Evolutionary conservation across 2,113 vertebrate species (phyloP).

Genomic region (Ceratotherium simum): DNA sequence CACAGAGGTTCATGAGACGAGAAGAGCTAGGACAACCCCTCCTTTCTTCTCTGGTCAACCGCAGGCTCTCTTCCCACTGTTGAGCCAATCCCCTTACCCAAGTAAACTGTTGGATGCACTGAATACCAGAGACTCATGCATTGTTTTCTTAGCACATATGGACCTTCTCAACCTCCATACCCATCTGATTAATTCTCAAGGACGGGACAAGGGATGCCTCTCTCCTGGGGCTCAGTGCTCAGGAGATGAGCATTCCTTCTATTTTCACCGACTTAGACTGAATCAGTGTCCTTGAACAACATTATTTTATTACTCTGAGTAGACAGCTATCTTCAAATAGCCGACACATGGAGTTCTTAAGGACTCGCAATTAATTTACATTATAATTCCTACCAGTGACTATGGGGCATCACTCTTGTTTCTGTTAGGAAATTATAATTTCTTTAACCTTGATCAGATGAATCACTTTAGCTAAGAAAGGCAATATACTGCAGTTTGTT

Average conservation of each 20-base stretch:
- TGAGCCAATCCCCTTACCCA: not conserved
- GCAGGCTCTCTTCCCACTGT: not conserved
- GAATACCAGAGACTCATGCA: not conserved
- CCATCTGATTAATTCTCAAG: not conserved
- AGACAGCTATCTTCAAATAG: not conserved
- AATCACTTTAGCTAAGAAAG: not conserved
- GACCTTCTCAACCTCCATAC: not conserved
- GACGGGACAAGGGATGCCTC: not conserved
- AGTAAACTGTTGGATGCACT: not conserved
- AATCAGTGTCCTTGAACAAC: not conserved
- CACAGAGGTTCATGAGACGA: not conserved
- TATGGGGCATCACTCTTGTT: not conserved
- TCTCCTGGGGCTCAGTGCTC: not conserved
- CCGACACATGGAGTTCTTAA: not conserved
- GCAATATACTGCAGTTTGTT: not conserved
- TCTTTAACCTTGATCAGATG: not conserved
- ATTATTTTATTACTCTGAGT: not conserved
- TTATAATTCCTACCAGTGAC: not conserved
- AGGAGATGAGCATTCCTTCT: not conserved
- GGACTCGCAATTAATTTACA: not conserved
- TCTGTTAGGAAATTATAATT: not conserved
- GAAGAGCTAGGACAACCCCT: not conserved
- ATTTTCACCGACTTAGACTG: not conserved
- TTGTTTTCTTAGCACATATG: not conserved
- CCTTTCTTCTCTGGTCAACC: not conserved